Evolutionary conservation across 2,113 vertebrate species (phyloP), one percentile per base, ranked within the genome.

Genomic region (Chloropsis cyanopogon): DNA sequence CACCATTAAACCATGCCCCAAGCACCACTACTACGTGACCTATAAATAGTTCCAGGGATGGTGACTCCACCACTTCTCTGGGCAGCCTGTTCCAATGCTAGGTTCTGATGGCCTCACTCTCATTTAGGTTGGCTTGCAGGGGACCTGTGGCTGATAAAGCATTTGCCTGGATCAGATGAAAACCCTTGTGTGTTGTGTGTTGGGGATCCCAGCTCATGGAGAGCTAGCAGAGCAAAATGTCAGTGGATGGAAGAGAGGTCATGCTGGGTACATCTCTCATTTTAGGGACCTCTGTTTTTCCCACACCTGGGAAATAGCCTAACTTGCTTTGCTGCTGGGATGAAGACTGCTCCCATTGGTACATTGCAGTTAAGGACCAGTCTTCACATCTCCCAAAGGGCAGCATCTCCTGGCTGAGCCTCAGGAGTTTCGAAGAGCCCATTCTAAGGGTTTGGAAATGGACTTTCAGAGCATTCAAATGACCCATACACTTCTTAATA

Each of bases 191-290:
- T 39, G 14, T 31, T 70, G 12, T 15, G 5, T 64, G 11, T 28
- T 81, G 42, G 11, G 15, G 4, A 15, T 65, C 18, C 33, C 0
- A 0, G 44, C 35, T 85, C 10, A 33, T 5, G 11, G 46, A n/a
- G 8, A 70, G 11, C 10, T 39, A n/a, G 29, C 28, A 60, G 39
- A 69, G 24, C 1, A 5, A 39, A 82, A 64, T 14, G 10, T 20
- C 65, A 25, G 42, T 35, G 54, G 28, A 21, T 9, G 31, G 46
- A n/a, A 65, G 28, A 78, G 61, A 37, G 29, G 16, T 41, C 0
- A 0, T 57, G 47, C 25, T 44, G 65, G 60, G 65, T 16, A 22
- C 19, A 21, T 22, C 19, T 71, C 14, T 81, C 20, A 31, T 72
- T 52, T 56, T 71, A 47, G 35, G 8, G 13, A 33, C 9, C 39